Base-by-base conservation (phyloP, 2,113 vertebrate species). In the Cynocephalus volans region DNA sequence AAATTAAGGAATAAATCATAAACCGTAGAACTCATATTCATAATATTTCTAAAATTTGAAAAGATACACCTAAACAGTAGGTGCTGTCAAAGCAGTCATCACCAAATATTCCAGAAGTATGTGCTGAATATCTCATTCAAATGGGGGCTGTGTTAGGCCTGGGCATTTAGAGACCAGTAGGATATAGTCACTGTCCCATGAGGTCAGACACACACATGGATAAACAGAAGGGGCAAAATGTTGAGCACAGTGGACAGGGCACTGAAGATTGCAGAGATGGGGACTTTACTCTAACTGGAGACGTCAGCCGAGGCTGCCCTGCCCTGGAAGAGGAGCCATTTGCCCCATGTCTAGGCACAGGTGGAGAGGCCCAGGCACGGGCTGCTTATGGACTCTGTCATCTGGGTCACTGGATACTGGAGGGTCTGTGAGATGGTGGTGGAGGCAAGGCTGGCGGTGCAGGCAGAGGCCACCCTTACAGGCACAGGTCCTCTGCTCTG, bases 191-290 rank as follows among this genome's bases (percentile, higher is more conserved):
- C 56, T 58, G 18, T 19, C 11, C 6, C 41, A 3, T 5, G 14
- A n/a, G 86, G 8, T 64, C 50, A 26, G 28, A 45, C 11, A 12
- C 0, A 6, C 24, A 6, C 0, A 0, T 1, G 56, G 76, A 33
- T 26, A 31, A 45, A 17, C n/a, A 58, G 83, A 52, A 36, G n/a
- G 54, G 23, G 7, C 14, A 36, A 67, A 60, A 52, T 24, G 48
- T 5, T 11, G 14, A 54, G 19, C 6, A 36, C 31, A 41, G 12
- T n/a, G 62, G 26, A 2, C 8, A 15, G n/a, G 26, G 8, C 24
- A 10, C 2, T 14, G 6, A 67, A 60, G 36, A 14, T 19, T 6
- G 3, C 15, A 1, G 72, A 52, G 36, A 36, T 0, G 1, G 4
- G 36, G n/a, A 17, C 13, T 48, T 15, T 3, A 0, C 14, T 79